phyloP scores from a whole-genome alignment of 2,797 vertebrate genomes.

The Halcyon leucocephala region DNA sequence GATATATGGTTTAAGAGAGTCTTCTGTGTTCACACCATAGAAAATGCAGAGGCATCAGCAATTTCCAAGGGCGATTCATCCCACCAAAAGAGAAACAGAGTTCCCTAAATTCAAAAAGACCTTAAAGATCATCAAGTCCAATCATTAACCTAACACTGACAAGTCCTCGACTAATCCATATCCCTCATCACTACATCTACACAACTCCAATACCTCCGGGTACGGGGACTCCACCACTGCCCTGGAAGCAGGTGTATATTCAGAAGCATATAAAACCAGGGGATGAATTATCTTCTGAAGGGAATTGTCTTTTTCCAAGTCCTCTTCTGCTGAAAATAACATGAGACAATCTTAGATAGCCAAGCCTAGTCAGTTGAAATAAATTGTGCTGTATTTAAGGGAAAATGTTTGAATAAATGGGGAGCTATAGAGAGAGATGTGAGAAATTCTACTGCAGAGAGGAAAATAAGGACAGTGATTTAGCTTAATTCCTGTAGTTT shows the following conservation, averaged over 20 bases:
- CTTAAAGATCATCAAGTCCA: too few relatives aligned
- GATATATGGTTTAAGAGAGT: not conserved
- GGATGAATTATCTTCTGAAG: not conserved
- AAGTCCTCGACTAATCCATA: too few relatives aligned
- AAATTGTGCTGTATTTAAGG: not conserved
- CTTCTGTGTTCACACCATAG: not conserved
- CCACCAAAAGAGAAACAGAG: not conserved
- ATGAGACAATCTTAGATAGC: not conserved
- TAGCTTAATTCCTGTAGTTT: slow-evolving; percentile 32
- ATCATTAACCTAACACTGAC: too few relatives aligned
- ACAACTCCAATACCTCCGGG: too few relatives aligned
- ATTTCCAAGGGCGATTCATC: not conserved
- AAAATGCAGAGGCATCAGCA: not conserved
- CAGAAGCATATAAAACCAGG: not conserved
- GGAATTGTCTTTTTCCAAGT: not conserved
- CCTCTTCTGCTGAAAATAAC: not conserved
- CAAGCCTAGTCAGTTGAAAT: not conserved
- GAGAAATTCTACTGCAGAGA: not conserved
- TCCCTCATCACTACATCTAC: too few relatives aligned
- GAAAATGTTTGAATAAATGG: not conserved
- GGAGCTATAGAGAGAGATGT: not conserved
- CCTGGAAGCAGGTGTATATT: too few relatives aligned
- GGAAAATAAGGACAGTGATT: not conserved
- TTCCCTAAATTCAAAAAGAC: too few relatives aligned
- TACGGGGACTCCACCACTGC: too few relatives aligned